phyloP scores from a whole-genome alignment of 2,113 vertebrate species.

The Edolisoma coerulescens region DNA sequence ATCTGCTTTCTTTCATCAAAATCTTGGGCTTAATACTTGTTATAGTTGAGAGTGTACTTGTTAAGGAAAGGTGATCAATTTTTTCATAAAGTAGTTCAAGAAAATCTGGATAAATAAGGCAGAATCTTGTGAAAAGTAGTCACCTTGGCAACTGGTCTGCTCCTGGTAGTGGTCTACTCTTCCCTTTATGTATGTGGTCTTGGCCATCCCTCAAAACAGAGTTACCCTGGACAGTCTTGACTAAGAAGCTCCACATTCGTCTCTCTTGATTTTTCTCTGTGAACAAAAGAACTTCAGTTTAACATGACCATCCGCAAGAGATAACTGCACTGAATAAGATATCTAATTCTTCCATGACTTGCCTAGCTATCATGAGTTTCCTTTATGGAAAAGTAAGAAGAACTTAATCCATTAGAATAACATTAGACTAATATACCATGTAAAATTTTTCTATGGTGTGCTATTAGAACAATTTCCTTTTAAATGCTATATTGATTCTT shows the following conservation, averaged over 20 bases:
- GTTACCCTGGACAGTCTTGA: background rate
- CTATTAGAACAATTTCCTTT: background rate
- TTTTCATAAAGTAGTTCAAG: background rate
- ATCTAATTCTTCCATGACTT: background rate
- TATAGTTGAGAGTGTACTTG: background rate
- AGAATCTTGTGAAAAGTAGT: background rate
- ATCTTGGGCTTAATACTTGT: background rate
- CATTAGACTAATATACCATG: background rate
- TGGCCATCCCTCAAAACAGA: background rate
- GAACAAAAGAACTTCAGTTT: background rate
- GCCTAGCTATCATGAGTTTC: background rate
- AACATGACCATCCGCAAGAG: background rate
- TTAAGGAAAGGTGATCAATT: background rate
- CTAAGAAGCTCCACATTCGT: background rate
- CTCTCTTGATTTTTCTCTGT: background rate
- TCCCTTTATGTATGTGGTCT: background rate
- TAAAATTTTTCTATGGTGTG: background rate
- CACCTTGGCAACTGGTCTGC: background rate
- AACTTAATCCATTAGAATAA: background rate
- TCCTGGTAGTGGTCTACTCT: background rate
- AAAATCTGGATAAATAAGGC: background rate
- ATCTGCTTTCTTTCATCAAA: background rate
- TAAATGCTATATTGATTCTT: background rate
- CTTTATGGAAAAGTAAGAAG: background rate
- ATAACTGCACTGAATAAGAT: background rate